Conservation (phyloP, 1,140 invertebrate genomes). For the Cotesia chilonis region DNA sequence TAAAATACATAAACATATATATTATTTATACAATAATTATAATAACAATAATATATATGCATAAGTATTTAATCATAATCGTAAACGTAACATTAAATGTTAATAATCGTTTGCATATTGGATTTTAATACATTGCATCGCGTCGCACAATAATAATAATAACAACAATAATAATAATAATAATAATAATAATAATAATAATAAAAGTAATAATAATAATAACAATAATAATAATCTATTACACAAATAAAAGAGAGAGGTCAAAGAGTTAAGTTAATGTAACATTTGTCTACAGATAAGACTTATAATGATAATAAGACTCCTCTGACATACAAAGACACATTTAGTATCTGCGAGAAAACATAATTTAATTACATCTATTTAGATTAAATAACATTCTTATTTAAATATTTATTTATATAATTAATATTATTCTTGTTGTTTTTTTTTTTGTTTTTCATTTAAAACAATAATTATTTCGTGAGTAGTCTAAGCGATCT, state of each 20-base stretch:
- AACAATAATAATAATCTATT: background rate
- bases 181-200: background rate
- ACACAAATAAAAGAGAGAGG: background rate
- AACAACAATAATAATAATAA: too few relatives aligned
- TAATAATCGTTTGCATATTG: background rate
- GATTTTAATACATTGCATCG: constrained; percentile 14
- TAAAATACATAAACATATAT: too few relatives aligned
- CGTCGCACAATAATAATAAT: constrained; percentile 24
- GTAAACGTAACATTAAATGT: constrained; percentile 8
- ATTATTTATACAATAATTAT: background rate
- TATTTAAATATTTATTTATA: constrained; percentile 23
- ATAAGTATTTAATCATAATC: constrained; percentile 6
- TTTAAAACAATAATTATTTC: background rate
- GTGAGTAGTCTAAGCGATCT: background rate
- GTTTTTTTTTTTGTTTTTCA: constrained; percentile 7
- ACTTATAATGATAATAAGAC: too few relatives aligned
- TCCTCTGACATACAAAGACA: too few relatives aligned
- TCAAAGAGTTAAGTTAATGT: too few relatives aligned
- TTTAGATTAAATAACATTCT: constrained; percentile 24
- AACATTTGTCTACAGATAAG: too few relatives aligned
- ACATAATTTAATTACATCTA: constrained; percentile 1
- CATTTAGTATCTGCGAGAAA: constrained; percentile 27
- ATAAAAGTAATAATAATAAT: background rate
- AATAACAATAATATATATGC: constrained; percentile 6
- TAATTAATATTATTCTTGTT: constrained; percentile 3